Conservation (phyloP, 2,113 vertebrate genomes). For the Chaetops frenatus region DNA sequence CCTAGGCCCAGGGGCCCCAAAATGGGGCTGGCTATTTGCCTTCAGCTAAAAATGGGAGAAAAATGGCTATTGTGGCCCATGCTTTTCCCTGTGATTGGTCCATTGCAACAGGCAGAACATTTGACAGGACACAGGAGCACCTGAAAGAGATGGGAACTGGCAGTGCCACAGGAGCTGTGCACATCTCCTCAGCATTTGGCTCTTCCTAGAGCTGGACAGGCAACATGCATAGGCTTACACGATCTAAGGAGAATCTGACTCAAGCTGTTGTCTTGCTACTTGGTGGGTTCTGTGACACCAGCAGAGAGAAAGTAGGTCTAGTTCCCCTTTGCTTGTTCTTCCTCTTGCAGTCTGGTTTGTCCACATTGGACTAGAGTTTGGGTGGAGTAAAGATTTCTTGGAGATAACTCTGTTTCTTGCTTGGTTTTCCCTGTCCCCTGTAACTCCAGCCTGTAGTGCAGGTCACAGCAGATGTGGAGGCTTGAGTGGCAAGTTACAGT, state of each 20-base stretch:
- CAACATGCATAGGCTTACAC: neutral
- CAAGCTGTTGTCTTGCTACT: neutral
- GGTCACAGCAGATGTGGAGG: neutral
- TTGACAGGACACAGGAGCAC: neutral
- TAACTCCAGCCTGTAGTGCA: neutral
- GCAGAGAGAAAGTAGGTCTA: neutral
- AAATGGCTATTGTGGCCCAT: neutral
- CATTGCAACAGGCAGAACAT: neutral
- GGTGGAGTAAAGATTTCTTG: neutral
- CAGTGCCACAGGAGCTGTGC: neutral
- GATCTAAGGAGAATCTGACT: neutral
- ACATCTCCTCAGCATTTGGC: neutral
- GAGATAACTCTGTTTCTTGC: neutral
- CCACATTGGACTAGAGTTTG: neutral
- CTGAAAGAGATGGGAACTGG: neutral
- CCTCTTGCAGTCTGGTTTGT: neutral
- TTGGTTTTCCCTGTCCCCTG: fast-evolving
- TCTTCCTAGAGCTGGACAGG: neutral
- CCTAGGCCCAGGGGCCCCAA: neutral
- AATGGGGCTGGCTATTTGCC: neutral
- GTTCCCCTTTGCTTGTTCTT: neutral
- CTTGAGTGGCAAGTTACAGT: neutral
- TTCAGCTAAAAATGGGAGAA: neutral
- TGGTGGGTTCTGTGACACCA: neutral
- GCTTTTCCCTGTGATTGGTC: neutral